Evolutionary conservation across 2,113 vertebrate species (phyloP).

Genomic region (Acanthochromis polyacanthus): DNA sequence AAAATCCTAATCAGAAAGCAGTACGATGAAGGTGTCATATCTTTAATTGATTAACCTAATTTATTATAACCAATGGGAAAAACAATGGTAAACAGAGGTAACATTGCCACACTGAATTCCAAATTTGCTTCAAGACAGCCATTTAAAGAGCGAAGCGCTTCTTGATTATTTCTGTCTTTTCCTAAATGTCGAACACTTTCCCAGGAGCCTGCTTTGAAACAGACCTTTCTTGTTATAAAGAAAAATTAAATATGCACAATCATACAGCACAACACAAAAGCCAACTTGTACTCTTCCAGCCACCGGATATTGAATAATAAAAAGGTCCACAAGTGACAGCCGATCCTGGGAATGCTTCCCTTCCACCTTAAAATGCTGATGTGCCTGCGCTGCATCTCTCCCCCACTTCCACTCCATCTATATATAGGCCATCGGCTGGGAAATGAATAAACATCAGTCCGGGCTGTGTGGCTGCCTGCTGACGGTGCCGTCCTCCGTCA

Average conservation of each 20-base stretch:
- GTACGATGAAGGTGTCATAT: too few species aligned
- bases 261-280: background rate
- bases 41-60: too few species aligned
- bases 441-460: constrained; percentile 54
- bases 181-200: too few species aligned
- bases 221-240: background rate
- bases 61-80: too few species aligned
- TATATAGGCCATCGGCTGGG: constrained; percentile 24
- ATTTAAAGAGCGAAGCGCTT: too few species aligned
- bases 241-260: background rate
- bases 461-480: constrained; percentile 26
- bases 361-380: background rate
- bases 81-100: too few species aligned
- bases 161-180: too few species aligned
- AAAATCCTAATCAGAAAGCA: too few species aligned
- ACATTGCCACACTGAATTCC: too few species aligned
- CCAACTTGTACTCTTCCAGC: background rate
- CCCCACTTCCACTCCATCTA: background rate
- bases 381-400: background rate
- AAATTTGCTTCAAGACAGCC: too few species aligned
- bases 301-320: background rate
- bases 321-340: constrained; percentile 3
- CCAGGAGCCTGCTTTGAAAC: too few species aligned
- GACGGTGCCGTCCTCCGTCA: constrained; percentile 43
- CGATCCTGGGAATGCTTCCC: background rate